Percentiles rank a stretch among this genome's conserved stretches.
Conservation (phyloP, 2,888 invertebrate species). For the Corythucha ciliata region DNA sequence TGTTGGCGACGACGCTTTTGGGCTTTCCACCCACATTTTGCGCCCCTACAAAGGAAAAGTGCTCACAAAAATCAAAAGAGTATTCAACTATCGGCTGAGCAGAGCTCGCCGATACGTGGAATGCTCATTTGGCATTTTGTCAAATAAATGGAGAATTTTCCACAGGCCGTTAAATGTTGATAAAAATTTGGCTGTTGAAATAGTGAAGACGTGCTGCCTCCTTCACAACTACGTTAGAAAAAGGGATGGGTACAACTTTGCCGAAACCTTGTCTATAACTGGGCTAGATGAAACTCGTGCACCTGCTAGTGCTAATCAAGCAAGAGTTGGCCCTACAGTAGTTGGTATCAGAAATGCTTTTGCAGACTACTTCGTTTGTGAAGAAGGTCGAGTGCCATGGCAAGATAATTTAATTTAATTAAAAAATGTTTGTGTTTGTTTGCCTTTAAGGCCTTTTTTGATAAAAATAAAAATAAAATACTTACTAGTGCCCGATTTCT, state of each 20-base stretch:
- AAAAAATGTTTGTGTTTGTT: no score
- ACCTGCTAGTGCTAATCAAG: no score
- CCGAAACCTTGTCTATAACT: neutral
- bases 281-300: no score
- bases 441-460: no score
- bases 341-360: conserved; percentile 6
- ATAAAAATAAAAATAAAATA: no score
- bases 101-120: conserved; percentile 14
- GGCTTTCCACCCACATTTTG: conserved; percentile 9
- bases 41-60: neutral
- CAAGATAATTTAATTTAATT: conserved; percentile 8
- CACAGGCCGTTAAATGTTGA: conserved; percentile 21
- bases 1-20: conserved; percentile 8
- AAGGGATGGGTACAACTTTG: conserved; percentile 20
- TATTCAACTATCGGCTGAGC: conserved; percentile 16
- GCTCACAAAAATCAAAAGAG: conserved; percentile 9
- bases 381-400: conserved; percentile 11
- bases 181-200: conserved; percentile 13
- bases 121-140: conserved; percentile 2
- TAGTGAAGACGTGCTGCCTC: conserved; percentile 21
- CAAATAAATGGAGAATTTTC: conserved; percentile 24
- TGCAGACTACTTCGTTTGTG: conserved; percentile 11
- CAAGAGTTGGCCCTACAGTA: neutral
- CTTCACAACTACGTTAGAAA: conserved; percentile 20
- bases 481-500: no score